Evolutionary conservation across 2,888 invertebrate genomes (phyloP).

Genomic region (Calameuta idolon): DNA sequence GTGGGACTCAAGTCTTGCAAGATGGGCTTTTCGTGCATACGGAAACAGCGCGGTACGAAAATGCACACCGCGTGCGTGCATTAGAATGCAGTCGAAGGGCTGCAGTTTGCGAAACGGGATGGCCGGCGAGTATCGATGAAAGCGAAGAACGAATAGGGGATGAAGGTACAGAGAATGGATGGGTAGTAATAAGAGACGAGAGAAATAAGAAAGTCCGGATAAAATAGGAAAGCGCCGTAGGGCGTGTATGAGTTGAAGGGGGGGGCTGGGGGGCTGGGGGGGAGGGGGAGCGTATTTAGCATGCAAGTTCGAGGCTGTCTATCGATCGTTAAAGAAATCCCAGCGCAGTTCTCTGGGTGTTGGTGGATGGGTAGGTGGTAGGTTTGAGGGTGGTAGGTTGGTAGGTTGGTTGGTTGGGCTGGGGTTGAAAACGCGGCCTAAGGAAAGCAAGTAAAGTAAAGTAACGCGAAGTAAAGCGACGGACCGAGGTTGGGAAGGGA

Average conservation of each 20-base stretch:
- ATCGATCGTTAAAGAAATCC: conserved; percentile 8
- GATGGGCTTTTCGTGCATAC: neutral
- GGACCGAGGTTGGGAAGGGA: conserved; percentile 15
- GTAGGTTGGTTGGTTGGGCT: neutral
- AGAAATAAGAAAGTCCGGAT: neutral
- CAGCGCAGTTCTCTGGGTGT: conserved; percentile 1
- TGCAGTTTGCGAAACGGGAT: neutral
- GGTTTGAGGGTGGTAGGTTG: conserved; percentile 3
- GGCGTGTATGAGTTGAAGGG: neutral
- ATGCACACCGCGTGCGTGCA: neutral
- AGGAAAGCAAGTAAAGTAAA: conserved; percentile 17
- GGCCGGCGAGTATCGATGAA: neutral
- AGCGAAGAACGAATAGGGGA: neutral
- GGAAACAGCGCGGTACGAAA: neutral
- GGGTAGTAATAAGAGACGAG: neutral
- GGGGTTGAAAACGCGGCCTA: conserved; percentile 14
- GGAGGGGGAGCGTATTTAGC: neutral
- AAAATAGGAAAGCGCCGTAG: neutral
- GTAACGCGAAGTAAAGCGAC: conserved; percentile 22
- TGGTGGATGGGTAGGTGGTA: neutral
- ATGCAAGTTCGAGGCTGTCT: conserved; percentile 4
- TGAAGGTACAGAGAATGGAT: neutral
- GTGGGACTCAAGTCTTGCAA: neutral
- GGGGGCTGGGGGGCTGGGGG: neutral
- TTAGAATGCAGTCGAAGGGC: neutral